Conservation (phyloP, 2,113 vertebrate species). For the Probosciger aterrimus region DNA sequence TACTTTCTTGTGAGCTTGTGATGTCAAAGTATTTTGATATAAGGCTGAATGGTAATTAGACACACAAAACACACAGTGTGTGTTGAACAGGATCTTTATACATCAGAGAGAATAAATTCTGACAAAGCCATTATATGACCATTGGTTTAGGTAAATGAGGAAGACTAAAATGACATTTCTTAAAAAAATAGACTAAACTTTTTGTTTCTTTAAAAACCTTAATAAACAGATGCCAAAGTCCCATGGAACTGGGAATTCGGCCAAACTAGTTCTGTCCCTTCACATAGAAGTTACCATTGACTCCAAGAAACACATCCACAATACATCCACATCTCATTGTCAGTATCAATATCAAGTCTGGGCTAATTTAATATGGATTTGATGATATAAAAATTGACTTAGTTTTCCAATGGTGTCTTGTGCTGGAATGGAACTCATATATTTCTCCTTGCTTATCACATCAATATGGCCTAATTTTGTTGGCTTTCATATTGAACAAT, state of each 20-base stretch:
- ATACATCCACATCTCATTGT: neutral
- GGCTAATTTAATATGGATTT: neutral
- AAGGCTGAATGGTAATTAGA: neutral
- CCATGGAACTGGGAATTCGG: neutral
- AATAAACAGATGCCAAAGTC: neutral
- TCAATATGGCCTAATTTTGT: slow-evolving; percentile 26
- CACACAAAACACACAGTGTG: too few relatives aligned
- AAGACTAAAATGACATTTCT: neutral
- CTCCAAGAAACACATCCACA: neutral
- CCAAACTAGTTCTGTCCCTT: neutral
- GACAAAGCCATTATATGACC: neutral
- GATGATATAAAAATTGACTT: neutral
- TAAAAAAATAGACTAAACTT: neutral
- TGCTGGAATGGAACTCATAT: neutral
- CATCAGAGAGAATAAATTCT: neutral
- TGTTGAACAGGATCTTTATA: neutral
- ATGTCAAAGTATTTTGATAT: neutral
- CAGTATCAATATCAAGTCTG: neutral
- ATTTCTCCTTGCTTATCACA: slow-evolving; percentile 26
- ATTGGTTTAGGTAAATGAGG: neutral
- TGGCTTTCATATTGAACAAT: slow-evolving; percentile 23
- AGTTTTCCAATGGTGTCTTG: neutral
- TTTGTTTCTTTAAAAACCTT: neutral
- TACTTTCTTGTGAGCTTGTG: neutral
- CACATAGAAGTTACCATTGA: neutral